Evolutionary conservation across 2,888 invertebrate species (phyloP).

Genomic region (Seira sanloemensis): DNA sequence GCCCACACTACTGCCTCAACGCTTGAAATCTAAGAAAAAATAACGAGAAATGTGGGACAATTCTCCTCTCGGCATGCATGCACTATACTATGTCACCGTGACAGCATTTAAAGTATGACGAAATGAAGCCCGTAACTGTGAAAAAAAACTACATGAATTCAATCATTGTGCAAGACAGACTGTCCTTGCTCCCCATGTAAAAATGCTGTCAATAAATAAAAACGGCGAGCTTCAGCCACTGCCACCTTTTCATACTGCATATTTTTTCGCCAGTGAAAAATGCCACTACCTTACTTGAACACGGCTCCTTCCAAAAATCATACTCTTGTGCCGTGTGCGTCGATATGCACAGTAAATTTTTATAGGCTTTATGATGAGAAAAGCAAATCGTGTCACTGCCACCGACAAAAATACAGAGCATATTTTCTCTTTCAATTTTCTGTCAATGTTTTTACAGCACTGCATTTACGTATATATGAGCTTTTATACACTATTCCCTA

Average conservation of each 20-base stretch:
- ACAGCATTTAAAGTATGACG: constrained; percentile 32
- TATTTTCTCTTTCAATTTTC: constrained; percentile 37
- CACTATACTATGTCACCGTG: constrained; percentile 10
- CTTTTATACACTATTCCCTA: not conserved
- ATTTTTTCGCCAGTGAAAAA: not conserved
- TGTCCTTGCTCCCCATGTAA: constrained; percentile 63
- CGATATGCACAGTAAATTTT: not conserved
- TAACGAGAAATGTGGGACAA: constrained; percentile 25
- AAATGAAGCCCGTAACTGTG: constrained; percentile 49
- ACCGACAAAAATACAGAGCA: constrained; percentile 55
- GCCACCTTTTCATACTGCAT: not conserved
- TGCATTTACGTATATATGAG: constrained; percentile 21
- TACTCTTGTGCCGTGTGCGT: not conserved
- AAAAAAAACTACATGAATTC: constrained; percentile 17
- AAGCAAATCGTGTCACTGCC: constrained; percentile 60
- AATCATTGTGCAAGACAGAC: constrained; percentile 38
- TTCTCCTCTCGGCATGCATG: not conserved
- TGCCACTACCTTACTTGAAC: not conserved
- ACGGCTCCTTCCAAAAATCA: not conserved
- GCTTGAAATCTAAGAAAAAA: not conserved
- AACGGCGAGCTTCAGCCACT: not conserved
- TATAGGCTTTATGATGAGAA: constrained; percentile 4
- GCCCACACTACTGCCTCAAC: not conserved
- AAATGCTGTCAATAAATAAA: constrained; percentile 61
- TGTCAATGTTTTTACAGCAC: constrained; percentile 18